Evolutionary conservation across 2,113 vertebrate species (phyloP).

Genomic region (Thomomys bottae): DNA sequence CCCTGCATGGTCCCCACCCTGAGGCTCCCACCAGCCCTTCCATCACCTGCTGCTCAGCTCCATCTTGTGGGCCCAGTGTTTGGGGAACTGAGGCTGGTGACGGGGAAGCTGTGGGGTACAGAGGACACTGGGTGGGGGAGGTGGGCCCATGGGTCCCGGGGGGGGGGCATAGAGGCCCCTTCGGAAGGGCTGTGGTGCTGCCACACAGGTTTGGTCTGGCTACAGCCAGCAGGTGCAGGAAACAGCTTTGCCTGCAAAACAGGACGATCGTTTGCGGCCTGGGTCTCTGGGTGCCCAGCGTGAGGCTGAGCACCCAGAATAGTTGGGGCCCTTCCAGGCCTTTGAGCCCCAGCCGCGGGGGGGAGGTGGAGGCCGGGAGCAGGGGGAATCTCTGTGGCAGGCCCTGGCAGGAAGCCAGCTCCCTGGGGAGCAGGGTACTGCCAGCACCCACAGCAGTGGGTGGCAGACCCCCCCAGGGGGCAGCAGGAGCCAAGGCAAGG

Average conservation of each 20-base stretch:
- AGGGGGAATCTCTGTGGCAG: neutral
- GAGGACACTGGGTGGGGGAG: neutral
- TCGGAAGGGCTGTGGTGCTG: constrained; percentile 12
- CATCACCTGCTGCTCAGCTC: accelerated
- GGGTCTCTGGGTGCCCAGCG: neutral
- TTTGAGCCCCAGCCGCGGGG: neutral
- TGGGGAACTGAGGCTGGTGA: neutral
- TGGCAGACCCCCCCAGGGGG: neutral
- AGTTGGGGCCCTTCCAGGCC: neutral
- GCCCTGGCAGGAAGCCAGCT: no score
- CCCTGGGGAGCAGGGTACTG: no score
- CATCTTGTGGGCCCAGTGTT: no score
- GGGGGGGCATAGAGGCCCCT: neutral
- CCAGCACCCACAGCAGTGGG: neutral
- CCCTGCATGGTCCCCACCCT: accelerated
- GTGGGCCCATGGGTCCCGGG: neutral
- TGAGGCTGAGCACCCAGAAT: neutral
- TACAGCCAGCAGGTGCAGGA: constrained; percentile 47
- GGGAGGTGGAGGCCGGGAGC: neutral
- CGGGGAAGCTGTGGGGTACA: neutral
- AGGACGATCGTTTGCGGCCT: constrained; percentile 37
- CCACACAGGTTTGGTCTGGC: neutral
- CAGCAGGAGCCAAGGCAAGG: no score
- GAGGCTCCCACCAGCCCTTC: no score
- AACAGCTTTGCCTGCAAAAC: constrained; percentile 65